Percentiles rank a stretch among this genome's conserved stretches.
These are phyloP conservation scores for Morpho achilles DNA, from an alignment of 2,888 invertebrate species.

Conservation along the genomic window DNA sequence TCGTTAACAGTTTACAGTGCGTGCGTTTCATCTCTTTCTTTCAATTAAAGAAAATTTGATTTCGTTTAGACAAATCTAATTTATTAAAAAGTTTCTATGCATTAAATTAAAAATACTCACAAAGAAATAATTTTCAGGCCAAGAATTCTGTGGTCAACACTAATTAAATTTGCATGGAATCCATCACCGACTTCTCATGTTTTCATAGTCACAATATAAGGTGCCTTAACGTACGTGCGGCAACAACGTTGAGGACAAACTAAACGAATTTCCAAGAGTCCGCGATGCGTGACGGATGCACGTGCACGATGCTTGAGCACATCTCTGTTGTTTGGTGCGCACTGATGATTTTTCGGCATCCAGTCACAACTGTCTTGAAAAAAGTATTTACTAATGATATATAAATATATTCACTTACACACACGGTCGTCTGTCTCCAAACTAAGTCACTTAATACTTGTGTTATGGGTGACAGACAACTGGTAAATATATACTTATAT, in stretches of 20 bases:
- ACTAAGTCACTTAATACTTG: too few relatives aligned
- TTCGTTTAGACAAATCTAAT: background rate
- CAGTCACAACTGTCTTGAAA: background rate
- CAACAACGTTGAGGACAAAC: conserved; percentile 63
- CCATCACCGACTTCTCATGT: conserved; percentile 28
- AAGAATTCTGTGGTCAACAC: conserved; percentile 6
- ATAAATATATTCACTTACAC: too few relatives aligned
- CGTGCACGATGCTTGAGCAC: conserved; percentile 61
- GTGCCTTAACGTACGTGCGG: conserved; percentile 51
- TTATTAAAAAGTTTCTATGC: background rate
- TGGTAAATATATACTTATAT: too few relatives aligned
- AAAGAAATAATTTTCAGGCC: conserved; percentile 8
- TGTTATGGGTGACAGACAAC: too few relatives aligned
- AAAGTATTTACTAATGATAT: too few relatives aligned
- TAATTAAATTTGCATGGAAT: conserved; percentile 4
- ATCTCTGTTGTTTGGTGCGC: conserved; percentile 17
- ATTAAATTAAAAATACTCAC: conserved; percentile 15
- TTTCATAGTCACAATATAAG: conserved; percentile 60
- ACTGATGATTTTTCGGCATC: conserved; percentile 3
- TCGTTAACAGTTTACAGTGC: background rate
- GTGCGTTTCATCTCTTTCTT: conserved; percentile 1
- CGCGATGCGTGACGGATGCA: conserved; percentile 71
- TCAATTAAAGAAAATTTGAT: conserved; percentile 2
- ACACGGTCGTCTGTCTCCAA: too few relatives aligned
- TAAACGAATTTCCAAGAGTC: conserved; percentile 69